A percentile compares a stretch with the other conserved stretches of the same genome.
phyloP scores from a whole-genome alignment of 2,888 invertebrate species.

The Leistus spinibarbis region DNA sequence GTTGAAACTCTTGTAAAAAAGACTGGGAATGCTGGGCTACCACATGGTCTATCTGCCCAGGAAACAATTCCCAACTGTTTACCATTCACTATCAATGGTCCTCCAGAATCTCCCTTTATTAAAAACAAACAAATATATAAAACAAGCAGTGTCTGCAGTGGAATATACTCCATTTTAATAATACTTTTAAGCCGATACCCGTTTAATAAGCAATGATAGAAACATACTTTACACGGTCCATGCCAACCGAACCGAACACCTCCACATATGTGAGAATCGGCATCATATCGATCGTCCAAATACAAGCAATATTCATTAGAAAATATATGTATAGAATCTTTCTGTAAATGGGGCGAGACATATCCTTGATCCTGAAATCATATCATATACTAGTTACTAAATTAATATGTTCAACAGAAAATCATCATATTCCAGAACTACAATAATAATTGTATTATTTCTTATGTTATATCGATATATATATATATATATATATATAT shows the following conservation, averaged over 20 bases:
- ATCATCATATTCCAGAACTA: no score
- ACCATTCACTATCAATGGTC: slow-evolving; percentile 54
- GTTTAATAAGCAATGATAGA: neutral
- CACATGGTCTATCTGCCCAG: slow-evolving; percentile 58
- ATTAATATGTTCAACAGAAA: no score
- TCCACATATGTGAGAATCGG: neutral
- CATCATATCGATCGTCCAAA: neutral
- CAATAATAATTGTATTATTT: no score
- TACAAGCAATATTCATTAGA: neutral
- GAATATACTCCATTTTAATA: no score
- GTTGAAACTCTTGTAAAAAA: slow-evolving; percentile 56
- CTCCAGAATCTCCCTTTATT: slow-evolving; percentile 54
- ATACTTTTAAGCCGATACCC: no score
- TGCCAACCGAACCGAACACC: slow-evolving; percentile 51
- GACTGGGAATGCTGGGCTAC: slow-evolving; percentile 55
- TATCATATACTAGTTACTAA: no score
- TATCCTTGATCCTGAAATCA: neutral
- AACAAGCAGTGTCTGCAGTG: no score
- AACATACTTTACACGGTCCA: slow-evolving; percentile 56
- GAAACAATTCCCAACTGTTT: slow-evolving; percentile 58
- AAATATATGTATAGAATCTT: neutral
- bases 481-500: no score
- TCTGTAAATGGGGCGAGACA: neutral
- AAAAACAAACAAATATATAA: neutral
- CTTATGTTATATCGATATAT: no score